phyloP scores from a whole-genome alignment of 2,113 vertebrate species.

The Forbesichthys papilliferus region DNA sequence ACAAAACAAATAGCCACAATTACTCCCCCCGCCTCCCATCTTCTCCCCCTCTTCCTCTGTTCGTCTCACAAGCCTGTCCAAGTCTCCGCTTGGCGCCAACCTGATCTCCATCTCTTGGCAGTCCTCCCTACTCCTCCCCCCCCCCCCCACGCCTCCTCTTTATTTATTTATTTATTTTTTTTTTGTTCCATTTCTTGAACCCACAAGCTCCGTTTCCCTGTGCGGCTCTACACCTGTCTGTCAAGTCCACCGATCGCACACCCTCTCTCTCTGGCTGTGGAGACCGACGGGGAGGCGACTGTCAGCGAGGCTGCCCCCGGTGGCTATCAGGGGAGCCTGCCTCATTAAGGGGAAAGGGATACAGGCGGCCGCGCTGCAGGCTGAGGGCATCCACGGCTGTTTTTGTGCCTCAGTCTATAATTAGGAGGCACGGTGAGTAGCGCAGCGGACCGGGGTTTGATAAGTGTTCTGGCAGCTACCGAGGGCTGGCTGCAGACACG shows the following conservation, averaged over 20 bases:
- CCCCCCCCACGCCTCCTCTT: neutral
- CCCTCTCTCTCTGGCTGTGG: slow-evolving; percentile 10
- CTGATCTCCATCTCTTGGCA: slow-evolving; percentile 61
- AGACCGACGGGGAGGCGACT: slow-evolving; percentile 12
- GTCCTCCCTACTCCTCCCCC: neutral
- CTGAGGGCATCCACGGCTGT: slow-evolving; percentile 58
- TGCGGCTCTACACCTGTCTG: neutral
- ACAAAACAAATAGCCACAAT: slow-evolving; percentile 55
- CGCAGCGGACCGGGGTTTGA: slow-evolving; percentile 63
- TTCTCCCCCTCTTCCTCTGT: slow-evolving; percentile 41
- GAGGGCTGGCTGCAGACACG: slow-evolving; percentile 35
- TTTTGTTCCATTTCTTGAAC: neutral
- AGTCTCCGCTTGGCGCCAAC: slow-evolving; percentile 50
- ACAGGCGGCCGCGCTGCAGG: slow-evolving; percentile 60
- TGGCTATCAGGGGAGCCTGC: slow-evolving; percentile 55
- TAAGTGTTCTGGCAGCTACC: slow-evolving; percentile 65
- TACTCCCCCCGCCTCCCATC: slow-evolving; percentile 27
- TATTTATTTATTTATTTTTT: neutral
- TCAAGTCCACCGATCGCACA: neutral
- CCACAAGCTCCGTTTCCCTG: neutral
- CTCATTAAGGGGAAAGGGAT: slow-evolving; percentile 72
- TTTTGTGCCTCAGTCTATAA: slow-evolving; percentile 67
- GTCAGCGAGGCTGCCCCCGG: slow-evolving; percentile 41
- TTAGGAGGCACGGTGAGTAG: slow-evolving; percentile 66
- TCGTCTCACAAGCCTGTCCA: slow-evolving; percentile 49